A percentile compares a stretch with the other conserved stretches of the same genome.
Conservation (phyloP, 2,113 vertebrate genomes). For the Epinephelus moara region DNA sequence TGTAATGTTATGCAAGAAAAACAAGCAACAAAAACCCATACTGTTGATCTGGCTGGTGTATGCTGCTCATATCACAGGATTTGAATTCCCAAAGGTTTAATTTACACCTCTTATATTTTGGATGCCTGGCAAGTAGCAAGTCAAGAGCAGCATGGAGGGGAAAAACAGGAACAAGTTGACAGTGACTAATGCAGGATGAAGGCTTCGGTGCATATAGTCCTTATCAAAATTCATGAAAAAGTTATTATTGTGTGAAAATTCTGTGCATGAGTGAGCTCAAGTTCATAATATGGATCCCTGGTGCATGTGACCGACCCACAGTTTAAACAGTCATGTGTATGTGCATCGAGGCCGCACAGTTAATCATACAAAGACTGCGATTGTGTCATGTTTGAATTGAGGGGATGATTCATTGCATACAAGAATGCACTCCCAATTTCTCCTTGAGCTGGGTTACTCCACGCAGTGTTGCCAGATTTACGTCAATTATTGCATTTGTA, state of each 20-base stretch:
- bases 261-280: constrained; percentile 10
- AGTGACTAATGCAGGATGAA: constrained; percentile 48
- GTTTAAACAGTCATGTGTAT: background rate
- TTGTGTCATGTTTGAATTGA: constrained; percentile 10
- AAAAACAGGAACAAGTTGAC: constrained; percentile 16
- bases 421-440: background rate
- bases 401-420: background rate
- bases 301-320: background rate
- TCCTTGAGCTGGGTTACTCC: background rate
- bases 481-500: too few relatives aligned
- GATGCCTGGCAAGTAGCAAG: constrained; percentile 32
- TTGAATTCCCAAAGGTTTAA: constrained; percentile 52
- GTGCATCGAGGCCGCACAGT: background rate
- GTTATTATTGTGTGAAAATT: constrained; percentile 19
- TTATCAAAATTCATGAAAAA: constrained; percentile 41
- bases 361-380: background rate
- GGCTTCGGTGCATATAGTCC: constrained; percentile 44
- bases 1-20: constrained; percentile 43
- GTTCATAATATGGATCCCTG: background rate
- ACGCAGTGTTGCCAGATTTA: too few relatives aligned
- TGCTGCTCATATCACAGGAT: constrained; percentile 38
- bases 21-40: constrained; percentile 3
- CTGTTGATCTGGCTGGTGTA: constrained; percentile 1
- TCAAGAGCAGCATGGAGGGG: constrained; percentile 36
- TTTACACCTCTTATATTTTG: constrained; percentile 51